Evolutionary conservation across 2,113 vertebrate species (phyloP).

Genomic region (Trachemys scripta): DNA sequence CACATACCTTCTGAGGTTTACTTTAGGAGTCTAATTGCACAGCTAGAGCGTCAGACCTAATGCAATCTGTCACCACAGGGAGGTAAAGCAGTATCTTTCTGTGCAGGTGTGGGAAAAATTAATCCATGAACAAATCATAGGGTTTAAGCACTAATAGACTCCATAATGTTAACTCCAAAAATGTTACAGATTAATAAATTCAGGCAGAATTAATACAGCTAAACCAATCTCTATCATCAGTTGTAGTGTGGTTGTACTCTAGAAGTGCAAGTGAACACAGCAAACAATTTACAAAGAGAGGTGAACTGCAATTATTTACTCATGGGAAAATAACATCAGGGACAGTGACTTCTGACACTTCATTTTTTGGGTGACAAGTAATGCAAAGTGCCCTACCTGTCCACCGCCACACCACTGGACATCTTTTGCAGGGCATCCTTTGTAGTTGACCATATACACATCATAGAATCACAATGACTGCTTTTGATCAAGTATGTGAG

Average conservation of each 20-base stretch:
- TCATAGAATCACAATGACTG: not conserved
- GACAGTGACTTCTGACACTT: not conserved
- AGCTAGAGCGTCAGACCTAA: not conserved
- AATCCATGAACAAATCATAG: not conserved
- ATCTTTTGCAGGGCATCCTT: not conserved
- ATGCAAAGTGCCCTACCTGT: not conserved
- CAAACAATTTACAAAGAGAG: not conserved
- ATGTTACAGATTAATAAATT: not conserved
- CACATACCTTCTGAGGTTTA: not conserved
- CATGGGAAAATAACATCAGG: not conserved
- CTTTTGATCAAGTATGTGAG: not conserved
- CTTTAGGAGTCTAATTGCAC: not conserved
- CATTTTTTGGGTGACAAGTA: not conserved
- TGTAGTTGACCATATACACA: not conserved
- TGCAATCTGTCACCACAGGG: not conserved
- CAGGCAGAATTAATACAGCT: not conserved
- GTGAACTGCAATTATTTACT: not conserved
- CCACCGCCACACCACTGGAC: not conserved
- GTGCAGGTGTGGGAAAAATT: not conserved
- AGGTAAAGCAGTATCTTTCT: not conserved
- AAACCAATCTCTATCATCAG: not conserved
- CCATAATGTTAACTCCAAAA: no score
- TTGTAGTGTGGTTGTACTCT: not conserved
- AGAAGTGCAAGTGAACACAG: not conserved
- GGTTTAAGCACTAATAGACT: not conserved